phyloP scores from a whole-genome alignment of 2,797 vertebrate genomes.

The Gymnoscopelus braueri region DNA sequence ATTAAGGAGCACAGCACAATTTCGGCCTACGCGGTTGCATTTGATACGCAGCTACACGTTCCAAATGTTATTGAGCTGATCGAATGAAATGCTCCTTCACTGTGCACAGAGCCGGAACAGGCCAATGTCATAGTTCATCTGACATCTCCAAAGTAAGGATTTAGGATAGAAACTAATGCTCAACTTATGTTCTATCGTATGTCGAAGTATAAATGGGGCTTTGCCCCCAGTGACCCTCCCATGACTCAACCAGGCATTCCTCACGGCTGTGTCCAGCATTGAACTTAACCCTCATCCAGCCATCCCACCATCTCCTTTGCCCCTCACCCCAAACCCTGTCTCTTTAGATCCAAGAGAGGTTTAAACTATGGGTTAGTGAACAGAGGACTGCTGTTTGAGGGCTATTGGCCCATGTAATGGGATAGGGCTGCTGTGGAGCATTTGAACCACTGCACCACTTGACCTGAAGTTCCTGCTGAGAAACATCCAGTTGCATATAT shows the following conservation, averaged over 20 bases:
- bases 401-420: constrained; percentile 64
- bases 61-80: constrained; percentile 23
- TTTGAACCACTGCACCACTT: constrained; percentile 60
- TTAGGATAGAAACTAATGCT: constrained; percentile 55
- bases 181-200: no score
- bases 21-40: constrained; percentile 39
- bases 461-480: constrained; percentile 59
- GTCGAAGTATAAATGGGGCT: no score
- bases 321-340: constrained; percentile 28
- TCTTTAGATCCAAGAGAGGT: constrained; percentile 44
- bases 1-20: constrained; percentile 18
- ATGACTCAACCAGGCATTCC: constrained; percentile 70
- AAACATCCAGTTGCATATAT: constrained; percentile 61
- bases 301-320: constrained; percentile 32
- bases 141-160: constrained; percentile 60
- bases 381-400: constrained; percentile 64
- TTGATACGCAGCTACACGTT: constrained; percentile 16
- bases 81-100: constrained; percentile 18
- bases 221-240: constrained; percentile 47
- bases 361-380: constrained; percentile 46
- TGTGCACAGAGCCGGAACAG: constrained; percentile 12
- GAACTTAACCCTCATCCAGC: constrained; percentile 69
- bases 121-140: constrained; percentile 60
- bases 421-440: constrained; percentile 60
- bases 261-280: constrained; percentile 63